Percentiles rank a stretch among this genome's conserved stretches.
phyloP scores from a whole-genome alignment of 2,888 invertebrate species.

The Hanleya hanleyi region DNA sequence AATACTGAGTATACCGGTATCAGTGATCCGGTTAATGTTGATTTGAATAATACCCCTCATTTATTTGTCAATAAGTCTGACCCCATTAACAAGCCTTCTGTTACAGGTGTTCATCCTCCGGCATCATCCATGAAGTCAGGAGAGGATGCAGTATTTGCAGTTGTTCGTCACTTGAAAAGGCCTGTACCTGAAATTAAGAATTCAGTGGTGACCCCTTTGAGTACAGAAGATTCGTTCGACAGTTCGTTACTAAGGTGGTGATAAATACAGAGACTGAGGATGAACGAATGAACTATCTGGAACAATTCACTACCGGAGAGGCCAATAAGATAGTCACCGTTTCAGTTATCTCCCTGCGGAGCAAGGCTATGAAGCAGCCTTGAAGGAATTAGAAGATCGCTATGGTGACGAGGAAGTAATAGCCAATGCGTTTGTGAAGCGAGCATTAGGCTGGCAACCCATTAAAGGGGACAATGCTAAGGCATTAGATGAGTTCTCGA shows the following conservation, averaged over 20 bases:
- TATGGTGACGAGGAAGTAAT: constrained; percentile 18
- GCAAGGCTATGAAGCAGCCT: constrained; percentile 14
- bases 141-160: neutral
- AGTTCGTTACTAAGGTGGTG: constrained; percentile 14
- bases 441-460: constrained; percentile 17
- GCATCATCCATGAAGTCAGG: too few species aligned
- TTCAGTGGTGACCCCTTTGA: neutral
- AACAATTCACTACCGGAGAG: constrained; percentile 25
- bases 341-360: constrained; percentile 15
- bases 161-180: neutral
- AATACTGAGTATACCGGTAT: too few species aligned
- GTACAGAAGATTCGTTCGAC: constrained; percentile 7
- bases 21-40: too few species aligned
- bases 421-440: constrained; percentile 20
- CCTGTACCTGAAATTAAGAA: constrained; percentile 2
- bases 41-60: too few species aligned
- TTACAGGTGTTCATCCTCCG: too few species aligned
- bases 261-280: constrained; percentile 10
- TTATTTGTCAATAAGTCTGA: too few species aligned
- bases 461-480: constrained; percentile 17
- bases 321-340: constrained; percentile 19
- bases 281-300: constrained; percentile 24
- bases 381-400: constrained; percentile 17
- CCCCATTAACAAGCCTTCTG: too few species aligned
- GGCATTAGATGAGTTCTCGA: constrained; percentile 18